Conservation (phyloP, 2,113 vertebrate species). For the Gobiocypris rarus region DNA sequence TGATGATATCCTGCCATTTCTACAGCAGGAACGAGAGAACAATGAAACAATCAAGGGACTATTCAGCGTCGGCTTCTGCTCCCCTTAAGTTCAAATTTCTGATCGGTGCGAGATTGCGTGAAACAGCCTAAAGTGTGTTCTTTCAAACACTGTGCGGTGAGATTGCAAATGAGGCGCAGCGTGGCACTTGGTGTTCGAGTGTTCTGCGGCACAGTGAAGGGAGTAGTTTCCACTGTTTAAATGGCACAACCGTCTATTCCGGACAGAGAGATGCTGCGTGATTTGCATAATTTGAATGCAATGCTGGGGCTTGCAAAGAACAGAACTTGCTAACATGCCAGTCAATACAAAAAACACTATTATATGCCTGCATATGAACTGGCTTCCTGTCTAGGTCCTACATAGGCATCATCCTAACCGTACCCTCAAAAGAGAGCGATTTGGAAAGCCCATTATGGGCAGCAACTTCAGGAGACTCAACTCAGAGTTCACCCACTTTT, state of each 20-base stretch:
- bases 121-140: not conserved
- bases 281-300: conserved; percentile 19
- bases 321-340: not conserved
- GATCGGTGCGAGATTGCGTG: not conserved
- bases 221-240: not conserved
- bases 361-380: not conserved
- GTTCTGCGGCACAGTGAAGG: not conserved
- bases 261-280: not conserved
- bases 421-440: not conserved
- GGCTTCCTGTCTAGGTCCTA: not conserved
- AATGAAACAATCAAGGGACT: conserved; percentile 17
- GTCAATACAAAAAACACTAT: not conserved
- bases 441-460: not conserved
- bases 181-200: not conserved
- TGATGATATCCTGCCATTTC: conserved; percentile 97
- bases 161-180: conserved; percentile 8
- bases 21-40: conserved; percentile 60
- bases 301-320: not conserved
- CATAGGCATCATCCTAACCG: not conserved
- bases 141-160: not conserved
- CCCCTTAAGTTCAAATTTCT: not conserved
- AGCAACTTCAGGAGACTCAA: not conserved
- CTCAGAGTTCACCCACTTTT: not conserved
- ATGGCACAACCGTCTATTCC: not conserved
- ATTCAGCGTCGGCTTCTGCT: not conserved